Base-by-base conservation (phyloP, 2,797 vertebrate genomes). In the Pyrocephalus nanus region DNA sequence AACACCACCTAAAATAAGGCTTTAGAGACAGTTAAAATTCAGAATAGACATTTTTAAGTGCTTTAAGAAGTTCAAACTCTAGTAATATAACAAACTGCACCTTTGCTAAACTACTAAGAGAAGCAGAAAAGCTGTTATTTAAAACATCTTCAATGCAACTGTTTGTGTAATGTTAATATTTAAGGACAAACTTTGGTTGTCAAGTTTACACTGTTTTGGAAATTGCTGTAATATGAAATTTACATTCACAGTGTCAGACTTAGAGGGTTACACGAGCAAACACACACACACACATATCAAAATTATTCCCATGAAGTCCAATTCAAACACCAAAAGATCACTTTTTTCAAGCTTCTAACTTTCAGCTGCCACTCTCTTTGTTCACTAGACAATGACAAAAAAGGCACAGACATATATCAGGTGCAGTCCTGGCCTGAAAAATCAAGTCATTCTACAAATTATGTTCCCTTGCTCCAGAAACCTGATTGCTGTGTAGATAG, bases 401-500 rank as follows among this genome's bases (percentile, higher is more conserved):
- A 73, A 18, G 17, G 11, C 53, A 61, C 50, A 91, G 76, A 66
- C 15, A 15, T 78, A 57, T 55, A 86, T 94, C 88, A 84, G 50
- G n/a, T 85, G 53, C 43, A 85, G 74, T 48, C 22, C 53, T 89
- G 51, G 51, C 43, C 88, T 92, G 92, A 94, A 95, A 94, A 93
- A 82, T 70, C 55, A 94, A 86, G 91, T 92, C 36, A 72, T 60
- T 96, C 91, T 69, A 88, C 84, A 93, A 93, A 94, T 94, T 74
- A 77, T 55, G 61, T 79, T 93, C 69, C 89, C 81, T 88, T 86
- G 82, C 69, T 83, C 54, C 85, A 92, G 89, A 92, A 91, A 75
- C 26, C 57, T 88, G 91, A 93, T 92, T 21, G 3, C 50, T 61
- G 57, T 0, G 6, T 51, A 50, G 75, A 61, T 50, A 91, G 83